Conservation (phyloP, 2,113 vertebrate genomes). For the Rattus rattus region DNA sequence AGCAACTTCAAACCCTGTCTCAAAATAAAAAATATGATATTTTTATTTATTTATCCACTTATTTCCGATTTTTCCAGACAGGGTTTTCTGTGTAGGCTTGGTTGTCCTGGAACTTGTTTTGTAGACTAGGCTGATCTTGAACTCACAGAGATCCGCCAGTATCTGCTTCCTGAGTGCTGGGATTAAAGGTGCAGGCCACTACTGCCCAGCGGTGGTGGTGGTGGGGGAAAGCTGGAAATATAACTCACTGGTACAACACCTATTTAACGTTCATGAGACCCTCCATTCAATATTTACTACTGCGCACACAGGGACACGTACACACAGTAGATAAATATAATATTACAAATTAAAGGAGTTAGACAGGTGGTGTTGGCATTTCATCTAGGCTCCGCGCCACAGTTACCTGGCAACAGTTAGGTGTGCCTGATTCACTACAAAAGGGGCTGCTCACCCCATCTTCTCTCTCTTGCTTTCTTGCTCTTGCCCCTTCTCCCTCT, state of each 20-base stretch:
- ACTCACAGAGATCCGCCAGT: neutral
- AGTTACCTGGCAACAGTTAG: too few species aligned
- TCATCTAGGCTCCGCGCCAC: too few species aligned
- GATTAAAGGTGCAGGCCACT: neutral
- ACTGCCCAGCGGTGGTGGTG: neutral
- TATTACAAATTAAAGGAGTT: neutral
- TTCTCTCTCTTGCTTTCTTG: too few species aligned
- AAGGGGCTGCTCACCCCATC: too few species aligned
- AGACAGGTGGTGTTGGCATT: neutral
- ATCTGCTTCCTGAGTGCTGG: neutral
- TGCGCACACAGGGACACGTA: neutral
- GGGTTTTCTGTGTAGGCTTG: neutral
- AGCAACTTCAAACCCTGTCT: neutral
- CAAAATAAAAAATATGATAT: neutral
- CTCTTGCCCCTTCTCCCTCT: too few species aligned
- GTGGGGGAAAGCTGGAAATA: neutral
- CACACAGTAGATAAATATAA: neutral
- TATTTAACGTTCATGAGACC: neutral
- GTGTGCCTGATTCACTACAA: too few species aligned
- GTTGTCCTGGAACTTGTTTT: neutral
- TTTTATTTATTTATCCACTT: neutral
- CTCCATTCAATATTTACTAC: neutral
- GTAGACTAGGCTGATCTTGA: neutral
- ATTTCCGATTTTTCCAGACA: neutral
- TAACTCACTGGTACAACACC: neutral